Base-by-base conservation (phyloP, 1,140 invertebrate genomes). In the Mamestra configurata region DNA sequence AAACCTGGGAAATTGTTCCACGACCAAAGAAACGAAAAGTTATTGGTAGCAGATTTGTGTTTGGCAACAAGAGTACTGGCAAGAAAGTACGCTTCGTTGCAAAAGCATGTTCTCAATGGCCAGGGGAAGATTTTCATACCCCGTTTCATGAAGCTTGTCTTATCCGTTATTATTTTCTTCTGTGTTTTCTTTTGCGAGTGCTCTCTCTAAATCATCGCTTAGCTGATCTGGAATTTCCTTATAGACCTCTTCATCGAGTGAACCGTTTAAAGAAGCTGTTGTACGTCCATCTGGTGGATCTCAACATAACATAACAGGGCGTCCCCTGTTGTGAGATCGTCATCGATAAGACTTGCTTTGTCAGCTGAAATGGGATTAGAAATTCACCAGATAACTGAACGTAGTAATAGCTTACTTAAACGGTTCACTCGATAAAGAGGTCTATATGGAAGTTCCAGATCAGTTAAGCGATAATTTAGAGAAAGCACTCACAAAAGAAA, bases 51-150 rank as follows among this genome's bases (percentile, higher is more conserved):
- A 59, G 77, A 80, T 76, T 83, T 0, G 81, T 79, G 66, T 82
- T n/a, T n/a, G n/a, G n/a, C n/a, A n/a, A 71, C 75, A 77, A 76
- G 75, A 77, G 1, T 46, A 81, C 57, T 46, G 77, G 77, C 37
- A 84, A 82, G 70, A 82, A 84, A 64, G 59, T 82, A 59, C 55
- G 82, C 1, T 61, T 84, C 5, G 80, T 82, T 11, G 83, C 83
- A 13, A 85, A 85, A 76, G 79, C 79, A 8, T 82, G 79, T 73
- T 77, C 81, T 0, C 83, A 82, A 75, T 61, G 81, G 66, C 79
- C 83, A 85, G 79, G 81, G 81, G 83, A 85, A 49, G 77, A 84
- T 82, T 84, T 84, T 70, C 73, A 84, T 75, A n/a, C n/a, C n/a
- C n/a, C n/a, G n/a, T n/a, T n/a, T n/a, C n/a, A n/a, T n/a, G n/a